These are phyloP conservation scores for Peromyscus maniculatus DNA, from an alignment of 2,113 vertebrate species.

Conservation along the genomic window DNA sequence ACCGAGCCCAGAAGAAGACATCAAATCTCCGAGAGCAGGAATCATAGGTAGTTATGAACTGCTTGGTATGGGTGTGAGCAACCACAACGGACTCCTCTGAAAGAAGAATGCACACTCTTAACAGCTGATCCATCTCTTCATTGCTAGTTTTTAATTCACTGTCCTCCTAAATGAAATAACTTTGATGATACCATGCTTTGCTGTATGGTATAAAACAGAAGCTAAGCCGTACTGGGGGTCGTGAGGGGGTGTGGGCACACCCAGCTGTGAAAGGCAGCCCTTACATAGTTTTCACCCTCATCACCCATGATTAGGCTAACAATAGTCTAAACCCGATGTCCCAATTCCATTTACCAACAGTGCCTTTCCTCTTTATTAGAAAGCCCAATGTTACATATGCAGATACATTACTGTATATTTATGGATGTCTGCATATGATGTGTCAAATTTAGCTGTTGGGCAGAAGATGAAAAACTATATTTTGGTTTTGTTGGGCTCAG, in stretches of 20 bases:
- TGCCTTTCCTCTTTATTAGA: neutral
- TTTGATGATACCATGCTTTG: neutral
- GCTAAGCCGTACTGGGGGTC: neutral
- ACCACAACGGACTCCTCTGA: neutral
- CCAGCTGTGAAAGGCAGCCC: neutral
- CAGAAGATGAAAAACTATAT: conserved; percentile 25
- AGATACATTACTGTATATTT: neutral
- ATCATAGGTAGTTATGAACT: neutral
- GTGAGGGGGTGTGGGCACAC: neutral
- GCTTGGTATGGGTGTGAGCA: neutral
- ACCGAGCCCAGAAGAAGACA: neutral
- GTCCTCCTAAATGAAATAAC: neutral
- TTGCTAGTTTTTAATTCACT: neutral
- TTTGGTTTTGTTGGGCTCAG: neutral
- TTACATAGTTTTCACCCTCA: neutral
- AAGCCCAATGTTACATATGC: neutral
- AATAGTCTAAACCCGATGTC: neutral
- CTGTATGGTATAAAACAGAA: neutral
- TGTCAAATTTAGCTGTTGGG: neutral
- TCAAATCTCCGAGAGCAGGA: neutral
- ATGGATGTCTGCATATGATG: neutral
- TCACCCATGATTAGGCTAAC: neutral
- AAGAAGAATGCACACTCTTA: neutral
- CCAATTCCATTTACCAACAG: neutral
- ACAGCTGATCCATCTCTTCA: neutral